Conservation (phyloP, 2,113 vertebrate species). For the Rousettus leschenaultii region DNA sequence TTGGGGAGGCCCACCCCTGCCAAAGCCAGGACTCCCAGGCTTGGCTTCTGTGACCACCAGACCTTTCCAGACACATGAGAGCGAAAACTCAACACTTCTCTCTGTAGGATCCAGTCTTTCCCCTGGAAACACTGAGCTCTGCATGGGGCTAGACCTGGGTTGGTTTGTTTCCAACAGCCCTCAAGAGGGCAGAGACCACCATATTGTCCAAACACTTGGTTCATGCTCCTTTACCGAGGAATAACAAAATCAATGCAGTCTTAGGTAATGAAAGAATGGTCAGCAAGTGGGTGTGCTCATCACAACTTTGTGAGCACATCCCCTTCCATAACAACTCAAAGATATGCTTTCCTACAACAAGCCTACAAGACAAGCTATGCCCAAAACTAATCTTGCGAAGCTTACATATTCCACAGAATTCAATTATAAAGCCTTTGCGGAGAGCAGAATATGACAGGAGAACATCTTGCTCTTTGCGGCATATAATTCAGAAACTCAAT, state of each 20-base stretch:
- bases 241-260: not conserved
- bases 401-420: not conserved
- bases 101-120: not conserved
- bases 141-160: not conserved
- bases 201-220: not conserved
- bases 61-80: not conserved
- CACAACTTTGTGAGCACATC: not conserved
- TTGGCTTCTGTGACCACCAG: no score
- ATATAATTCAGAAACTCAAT: not conserved
- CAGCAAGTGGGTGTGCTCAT: not conserved
- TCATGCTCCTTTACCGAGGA: not conserved
- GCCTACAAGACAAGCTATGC: not conserved
- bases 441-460: not conserved
- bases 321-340: not conserved
- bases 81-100: not conserved
- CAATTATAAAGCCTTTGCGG: not conserved
- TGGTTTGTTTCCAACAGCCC: not conserved
- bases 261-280: not conserved
- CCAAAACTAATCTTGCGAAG: not conserved
- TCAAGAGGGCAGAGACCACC: not conserved
- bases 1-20: not conserved
- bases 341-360: not conserved
- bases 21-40: not conserved
- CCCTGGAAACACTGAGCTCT: not conserved
- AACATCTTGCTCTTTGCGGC: not conserved